phyloP scores from a whole-genome alignment of 2,797 vertebrate genomes.

The Lithobates sylvaticus region DNA sequence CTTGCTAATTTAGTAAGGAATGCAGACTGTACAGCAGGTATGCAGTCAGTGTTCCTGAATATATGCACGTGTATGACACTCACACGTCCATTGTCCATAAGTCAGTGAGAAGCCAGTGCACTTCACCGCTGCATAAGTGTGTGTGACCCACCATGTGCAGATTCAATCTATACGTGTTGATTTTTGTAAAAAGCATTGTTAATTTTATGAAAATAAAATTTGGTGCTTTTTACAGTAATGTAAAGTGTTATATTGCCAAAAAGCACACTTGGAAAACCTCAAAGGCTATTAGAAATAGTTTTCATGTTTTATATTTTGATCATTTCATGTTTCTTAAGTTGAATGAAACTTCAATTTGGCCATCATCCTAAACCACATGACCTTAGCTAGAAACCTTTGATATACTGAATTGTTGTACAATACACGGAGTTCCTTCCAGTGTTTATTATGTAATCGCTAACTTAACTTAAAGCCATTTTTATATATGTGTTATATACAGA shows the following conservation, averaged over 20 bases:
- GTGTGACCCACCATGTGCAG: not conserved
- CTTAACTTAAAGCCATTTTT: slow-evolving; percentile 84
- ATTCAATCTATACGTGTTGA: not conserved
- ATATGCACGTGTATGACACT: not conserved
- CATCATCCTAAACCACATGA: not conserved
- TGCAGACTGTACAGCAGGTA: not conserved
- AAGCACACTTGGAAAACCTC: slow-evolving; percentile 43
- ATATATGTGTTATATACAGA: slow-evolving; percentile 73
- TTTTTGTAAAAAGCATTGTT: slow-evolving; percentile 10
- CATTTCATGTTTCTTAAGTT: slow-evolving; percentile 67
- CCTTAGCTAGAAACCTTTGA: slow-evolving; percentile 59
- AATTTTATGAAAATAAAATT: not conserved
- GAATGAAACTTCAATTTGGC: slow-evolving; percentile 2
- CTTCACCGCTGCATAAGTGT: not conserved
- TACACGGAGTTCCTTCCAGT: slow-evolving; percentile 75
- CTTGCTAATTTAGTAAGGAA: not conserved
- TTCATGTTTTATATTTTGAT: slow-evolving; percentile 5
- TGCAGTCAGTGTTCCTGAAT: not conserved
- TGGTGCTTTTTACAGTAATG: not conserved
- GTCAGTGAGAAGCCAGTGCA: too few species aligned
- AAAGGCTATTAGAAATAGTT: not conserved
- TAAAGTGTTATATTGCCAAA: slow-evolving; percentile 28
- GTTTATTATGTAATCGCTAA: slow-evolving; percentile 75
- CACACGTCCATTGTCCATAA: too few species aligned
- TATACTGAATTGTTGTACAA: slow-evolving; percentile 78